These are phyloP conservation scores for Momotus momota DNA, from an alignment of 2,797 vertebrate species.

Conservation along the genomic window DNA sequence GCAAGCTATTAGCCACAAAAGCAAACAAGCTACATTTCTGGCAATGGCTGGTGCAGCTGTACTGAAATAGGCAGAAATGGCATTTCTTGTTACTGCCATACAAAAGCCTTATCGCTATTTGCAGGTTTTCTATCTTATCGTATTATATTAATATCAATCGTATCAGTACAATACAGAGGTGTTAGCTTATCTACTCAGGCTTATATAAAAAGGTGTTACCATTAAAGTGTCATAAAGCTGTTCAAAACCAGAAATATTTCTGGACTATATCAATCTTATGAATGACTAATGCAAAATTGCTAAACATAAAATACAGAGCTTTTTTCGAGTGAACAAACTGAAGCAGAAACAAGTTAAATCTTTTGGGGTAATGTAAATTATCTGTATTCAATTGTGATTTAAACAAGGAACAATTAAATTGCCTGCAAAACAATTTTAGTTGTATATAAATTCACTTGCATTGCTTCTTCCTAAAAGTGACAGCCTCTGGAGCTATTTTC, in stretches of 20 bases:
- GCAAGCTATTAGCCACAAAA: neutral
- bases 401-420: conserved; percentile 17
- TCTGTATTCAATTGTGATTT: neutral
- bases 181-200: conserved; percentile 12
- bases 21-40: neutral
- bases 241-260: conserved; percentile 38
- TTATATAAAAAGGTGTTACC: neutral
- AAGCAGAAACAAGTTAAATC: neutral
- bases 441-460: conserved; percentile 19
- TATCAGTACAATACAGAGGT: conserved; percentile 3
- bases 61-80: conserved; percentile 12
- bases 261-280: neutral
- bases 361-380: neutral
- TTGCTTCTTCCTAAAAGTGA: conserved; percentile 9
- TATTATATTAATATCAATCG: conserved; percentile 26
- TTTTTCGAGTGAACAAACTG: neutral
- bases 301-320: neutral
- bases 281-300: neutral
- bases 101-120: conserved; percentile 8
- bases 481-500: conserved; percentile 43
- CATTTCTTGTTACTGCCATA: neutral
- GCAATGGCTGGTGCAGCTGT: neutral
- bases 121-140: conserved; percentile 16
- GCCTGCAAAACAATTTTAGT: neutral
- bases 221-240: conserved; percentile 3